Conservation (phyloP, 2,888 invertebrate species). For the Digitonthophagus gazella region DNA sequence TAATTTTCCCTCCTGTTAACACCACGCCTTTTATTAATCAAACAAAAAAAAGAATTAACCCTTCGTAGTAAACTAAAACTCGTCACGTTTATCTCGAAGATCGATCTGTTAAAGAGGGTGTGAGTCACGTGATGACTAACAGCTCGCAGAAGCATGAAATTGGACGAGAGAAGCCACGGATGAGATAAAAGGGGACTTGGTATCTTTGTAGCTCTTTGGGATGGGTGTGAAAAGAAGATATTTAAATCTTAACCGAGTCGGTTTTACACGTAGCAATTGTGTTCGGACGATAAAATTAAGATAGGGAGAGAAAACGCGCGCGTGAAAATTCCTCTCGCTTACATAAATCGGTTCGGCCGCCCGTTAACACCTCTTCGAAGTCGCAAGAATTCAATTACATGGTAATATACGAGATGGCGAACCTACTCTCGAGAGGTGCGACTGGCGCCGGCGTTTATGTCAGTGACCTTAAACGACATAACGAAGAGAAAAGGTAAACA, state of each 20-base stretch:
- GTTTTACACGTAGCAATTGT: not conserved
- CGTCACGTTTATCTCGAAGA: not conserved
- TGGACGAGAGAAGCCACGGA: not conserved
- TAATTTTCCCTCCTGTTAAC: too few species aligned
- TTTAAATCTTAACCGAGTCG: not conserved
- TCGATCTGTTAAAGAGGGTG: not conserved
- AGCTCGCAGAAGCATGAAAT: not conserved
- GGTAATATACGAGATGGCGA: not conserved
- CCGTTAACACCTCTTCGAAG: not conserved
- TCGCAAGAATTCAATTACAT: not conserved
- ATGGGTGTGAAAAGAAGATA: not conserved
- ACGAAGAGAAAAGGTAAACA: not conserved
- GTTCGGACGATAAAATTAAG: not conserved
- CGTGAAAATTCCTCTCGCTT: too few species aligned
- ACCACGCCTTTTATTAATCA: too few species aligned
- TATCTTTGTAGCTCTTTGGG: not conserved
- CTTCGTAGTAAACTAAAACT: too few species aligned
- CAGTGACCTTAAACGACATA: not conserved
- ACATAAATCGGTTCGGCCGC: not conserved
- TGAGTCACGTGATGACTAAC: not conserved
- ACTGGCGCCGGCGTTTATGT: not conserved
- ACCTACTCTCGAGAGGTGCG: not conserved
- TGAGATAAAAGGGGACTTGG: not conserved
- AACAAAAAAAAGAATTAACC: too few species aligned
- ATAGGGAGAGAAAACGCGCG: too few species aligned